These are phyloP conservation scores for Ylistrum balloti DNA, from an alignment of 1,140 invertebrate species.

Conservation along the genomic window DNA sequence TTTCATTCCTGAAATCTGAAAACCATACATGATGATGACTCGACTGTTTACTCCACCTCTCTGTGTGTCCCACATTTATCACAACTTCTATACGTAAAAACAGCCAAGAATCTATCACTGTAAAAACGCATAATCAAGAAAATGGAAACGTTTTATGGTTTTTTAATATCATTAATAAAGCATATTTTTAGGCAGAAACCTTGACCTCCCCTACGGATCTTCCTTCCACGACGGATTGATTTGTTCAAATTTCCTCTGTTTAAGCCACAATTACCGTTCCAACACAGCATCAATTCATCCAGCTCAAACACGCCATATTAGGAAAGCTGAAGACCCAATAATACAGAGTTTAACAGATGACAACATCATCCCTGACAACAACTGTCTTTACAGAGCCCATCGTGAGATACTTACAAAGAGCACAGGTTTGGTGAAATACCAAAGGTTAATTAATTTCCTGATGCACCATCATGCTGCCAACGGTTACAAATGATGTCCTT, in stretches of 20 bases:
- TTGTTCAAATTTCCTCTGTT: constrained; percentile 35
- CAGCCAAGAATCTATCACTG: neutral
- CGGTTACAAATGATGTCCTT: neutral
- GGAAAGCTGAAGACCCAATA: neutral
- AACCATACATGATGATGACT: no score
- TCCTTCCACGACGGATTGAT: neutral
- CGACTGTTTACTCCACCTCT: no score
- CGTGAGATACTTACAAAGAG: neutral
- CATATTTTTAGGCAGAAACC: neutral
- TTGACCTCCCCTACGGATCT: neutral
- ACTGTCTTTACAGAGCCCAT: neutral
- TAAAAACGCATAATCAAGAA: neutral
- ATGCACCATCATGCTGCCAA: neutral
- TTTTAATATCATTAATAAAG: constrained; percentile 6
- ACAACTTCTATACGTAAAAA: no score
- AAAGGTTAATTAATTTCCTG: constrained; percentile 39
- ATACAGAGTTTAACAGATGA: constrained; percentile 7
- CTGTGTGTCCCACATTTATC: no score
- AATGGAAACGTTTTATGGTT: neutral
- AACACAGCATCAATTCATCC: neutral
- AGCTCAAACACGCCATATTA: neutral
- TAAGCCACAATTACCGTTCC: constrained; percentile 38
- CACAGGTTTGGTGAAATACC: neutral
- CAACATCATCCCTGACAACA: neutral
- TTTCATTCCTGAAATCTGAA: no score